These are phyloP conservation scores for Ameiurus melas DNA, from an alignment of 2,113 vertebrate species.

Conservation along the genomic window DNA sequence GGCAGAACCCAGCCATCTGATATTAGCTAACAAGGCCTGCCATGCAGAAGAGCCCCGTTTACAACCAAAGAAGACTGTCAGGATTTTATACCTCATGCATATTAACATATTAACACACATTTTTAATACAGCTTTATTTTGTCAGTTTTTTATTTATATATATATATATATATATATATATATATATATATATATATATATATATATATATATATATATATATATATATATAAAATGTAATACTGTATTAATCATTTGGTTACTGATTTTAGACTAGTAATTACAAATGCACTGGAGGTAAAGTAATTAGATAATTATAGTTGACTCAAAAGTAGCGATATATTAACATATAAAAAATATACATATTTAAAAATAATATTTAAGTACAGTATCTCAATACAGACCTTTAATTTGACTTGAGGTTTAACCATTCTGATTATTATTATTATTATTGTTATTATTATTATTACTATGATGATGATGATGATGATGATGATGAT, in stretches of 20 bases:
- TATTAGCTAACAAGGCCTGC: slow-evolving; percentile 48
- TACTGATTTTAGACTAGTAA: not conserved
- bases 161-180: too few species aligned
- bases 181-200: too few species aligned
- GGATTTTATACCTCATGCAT: slow-evolving; percentile 36
- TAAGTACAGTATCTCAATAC: not conserved
- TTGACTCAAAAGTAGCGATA: not conserved
- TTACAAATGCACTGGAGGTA: not conserved
- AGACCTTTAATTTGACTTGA: not conserved
- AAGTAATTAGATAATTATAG: not conserved
- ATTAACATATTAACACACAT: slow-evolving; percentile 17
- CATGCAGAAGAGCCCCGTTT: slow-evolving; percentile 45
- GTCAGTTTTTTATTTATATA: too few species aligned
- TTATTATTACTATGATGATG: too few species aligned
- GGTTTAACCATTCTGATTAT: not conserved
- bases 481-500: too few species aligned
- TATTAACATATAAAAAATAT: not conserved
- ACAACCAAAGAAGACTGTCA: slow-evolving; percentile 21
- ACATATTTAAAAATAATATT: not conserved
- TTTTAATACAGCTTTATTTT: not conserved
- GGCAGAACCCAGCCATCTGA: slow-evolving; percentile 52
- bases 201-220: too few species aligned
- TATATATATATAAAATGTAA: not conserved
- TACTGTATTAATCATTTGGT: not conserved
- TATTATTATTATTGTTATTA: too few species aligned